Base-by-base conservation (phyloP, 1,140 invertebrate species). In the Pseudachorutes palmiensis region DNA sequence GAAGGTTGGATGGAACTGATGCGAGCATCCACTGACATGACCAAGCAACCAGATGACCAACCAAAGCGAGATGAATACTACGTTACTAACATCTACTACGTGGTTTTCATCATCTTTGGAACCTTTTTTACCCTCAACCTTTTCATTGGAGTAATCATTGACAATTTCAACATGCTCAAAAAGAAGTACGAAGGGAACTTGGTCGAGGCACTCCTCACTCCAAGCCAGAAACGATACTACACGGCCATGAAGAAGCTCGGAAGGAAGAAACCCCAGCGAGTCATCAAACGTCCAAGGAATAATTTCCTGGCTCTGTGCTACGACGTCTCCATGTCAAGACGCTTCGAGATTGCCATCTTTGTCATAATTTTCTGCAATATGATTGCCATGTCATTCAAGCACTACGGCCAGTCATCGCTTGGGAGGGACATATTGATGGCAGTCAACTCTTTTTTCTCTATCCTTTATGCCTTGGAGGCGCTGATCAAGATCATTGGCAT, bases 101-200 rank as follows among this genome's bases (percentile, higher is more conserved):
- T 94, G 68, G 90, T 93, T 77, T 94, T 93, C 80, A 94, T 94
- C 75, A 90, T 93, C 55, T 92, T 90, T 78, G 91, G 90, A 68
- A 91, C 89, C 69, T 94, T 94, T 83, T 94, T 94, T 81, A 94
- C 91, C 59, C 84, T 94, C 70, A 94, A 94, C 82, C 83, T 94
- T 73, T 94, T 94, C 80, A 93, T 94, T 81, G 91, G 91, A 85
- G 90, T 94, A 75, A 94, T 94, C 76, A 94, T 93, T 78, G 90
- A 92, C 80, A 91, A 91, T 80, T 93, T 94, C 79, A 94, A 94
- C 81, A 91, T 92, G 89, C 84, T 93, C 70, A 93, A 93, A 79
- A 93, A 93, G 80, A 92, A 91, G 92, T 97, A 97, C 79, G 93
- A 97, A 84, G 94, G 93, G 76, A 92, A 91, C 74, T 91, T 95